Conservation (phyloP, 2,888 invertebrate genomes). For the Dioctria linearis region DNA sequence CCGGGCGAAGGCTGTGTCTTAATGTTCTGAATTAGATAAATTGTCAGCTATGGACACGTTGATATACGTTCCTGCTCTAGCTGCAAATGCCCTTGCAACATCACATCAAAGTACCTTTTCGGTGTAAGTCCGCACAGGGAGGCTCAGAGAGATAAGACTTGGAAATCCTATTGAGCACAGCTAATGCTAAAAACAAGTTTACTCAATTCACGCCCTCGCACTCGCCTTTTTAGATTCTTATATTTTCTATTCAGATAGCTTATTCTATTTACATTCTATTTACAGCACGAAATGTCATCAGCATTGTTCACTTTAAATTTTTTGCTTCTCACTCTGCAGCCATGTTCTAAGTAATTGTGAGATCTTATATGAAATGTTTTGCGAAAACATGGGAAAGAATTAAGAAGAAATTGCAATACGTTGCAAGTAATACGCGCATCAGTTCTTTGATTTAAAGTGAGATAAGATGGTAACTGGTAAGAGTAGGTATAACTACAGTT, state of each 20-base stretch:
- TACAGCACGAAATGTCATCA: conserved; percentile 21
- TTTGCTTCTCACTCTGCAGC: conserved; percentile 7
- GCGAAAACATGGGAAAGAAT: not conserved
- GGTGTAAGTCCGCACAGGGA: too few relatives aligned
- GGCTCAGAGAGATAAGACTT: conserved; percentile 10
- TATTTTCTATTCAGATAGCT: not conserved
- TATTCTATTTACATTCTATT: not conserved
- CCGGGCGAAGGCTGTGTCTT: not conserved
- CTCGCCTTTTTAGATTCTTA: not conserved
- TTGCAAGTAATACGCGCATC: conserved; percentile 32
- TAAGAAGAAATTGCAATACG: conserved; percentile 1
- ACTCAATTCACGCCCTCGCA: conserved; percentile 39
- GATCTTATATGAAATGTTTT: too few relatives aligned
- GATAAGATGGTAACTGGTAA: conserved; percentile 9
- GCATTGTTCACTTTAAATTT: conserved; percentile 11
- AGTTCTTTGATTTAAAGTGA: not conserved
- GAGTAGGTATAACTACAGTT: not conserved
- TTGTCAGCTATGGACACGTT: conserved; percentile 26
- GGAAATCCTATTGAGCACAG: not conserved
- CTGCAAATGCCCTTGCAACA: conserved; percentile 10
- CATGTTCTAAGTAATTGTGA: not conserved
- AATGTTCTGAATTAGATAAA: conserved; percentile 22
- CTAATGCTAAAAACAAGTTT: conserved; percentile 18
- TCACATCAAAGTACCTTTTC: conserved; percentile 20
- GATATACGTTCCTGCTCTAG: conserved; percentile 1